phyloP scores from a whole-genome alignment of 2,797 vertebrate species.

The Trichosurus vulpecula region DNA sequence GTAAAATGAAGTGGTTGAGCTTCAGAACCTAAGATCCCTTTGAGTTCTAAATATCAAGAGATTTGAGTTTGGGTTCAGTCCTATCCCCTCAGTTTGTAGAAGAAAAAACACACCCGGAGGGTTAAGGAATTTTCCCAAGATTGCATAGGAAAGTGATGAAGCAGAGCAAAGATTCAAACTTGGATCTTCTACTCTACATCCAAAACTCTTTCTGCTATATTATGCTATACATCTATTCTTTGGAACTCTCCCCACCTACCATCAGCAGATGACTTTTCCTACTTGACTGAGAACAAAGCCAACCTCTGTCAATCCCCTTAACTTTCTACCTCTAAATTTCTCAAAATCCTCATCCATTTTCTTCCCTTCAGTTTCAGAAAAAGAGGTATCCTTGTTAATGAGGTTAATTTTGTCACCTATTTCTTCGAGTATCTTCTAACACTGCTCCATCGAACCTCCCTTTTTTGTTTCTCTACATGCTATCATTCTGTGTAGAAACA shows the following conservation, averaged over 20 bases:
- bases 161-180: background rate
- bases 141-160: background rate
- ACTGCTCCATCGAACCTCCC: background rate
- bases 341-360: background rate
- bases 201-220: background rate
- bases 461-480: background rate
- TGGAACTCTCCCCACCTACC: background rate
- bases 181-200: background rate
- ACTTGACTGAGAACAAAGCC: background rate
- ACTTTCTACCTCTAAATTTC: background rate
- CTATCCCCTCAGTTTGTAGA: background rate
- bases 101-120: background rate
- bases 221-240: background rate
- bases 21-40: background rate
- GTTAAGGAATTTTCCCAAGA: background rate
- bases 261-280: background rate
- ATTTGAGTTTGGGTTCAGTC: background rate
- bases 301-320: background rate
- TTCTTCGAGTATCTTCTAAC: background rate
- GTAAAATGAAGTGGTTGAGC: background rate
- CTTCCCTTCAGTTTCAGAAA: background rate
- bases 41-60: background rate
- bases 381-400: background rate
- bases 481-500: too few species aligned
- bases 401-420: background rate